phyloP scores from a whole-genome alignment of 2,797 vertebrate genomes.

The Megaceryle alcyon region DNA sequence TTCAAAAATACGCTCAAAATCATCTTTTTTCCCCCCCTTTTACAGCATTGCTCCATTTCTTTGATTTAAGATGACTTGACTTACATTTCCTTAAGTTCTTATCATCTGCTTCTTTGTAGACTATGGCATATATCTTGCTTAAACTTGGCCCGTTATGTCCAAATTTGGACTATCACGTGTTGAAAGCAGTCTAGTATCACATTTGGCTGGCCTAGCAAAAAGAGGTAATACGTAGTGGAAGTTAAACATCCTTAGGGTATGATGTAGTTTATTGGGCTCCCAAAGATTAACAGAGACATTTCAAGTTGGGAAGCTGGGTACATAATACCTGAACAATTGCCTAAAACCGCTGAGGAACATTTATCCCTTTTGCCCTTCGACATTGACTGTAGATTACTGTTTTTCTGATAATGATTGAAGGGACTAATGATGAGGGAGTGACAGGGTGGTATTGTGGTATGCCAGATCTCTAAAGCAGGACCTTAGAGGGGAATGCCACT shows the following conservation, averaged over 20 bases:
- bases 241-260: slow-evolving; percentile 60
- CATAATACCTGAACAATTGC: slow-evolving; percentile 63
- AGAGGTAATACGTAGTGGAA: not conserved
- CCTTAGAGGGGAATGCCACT: not conserved
- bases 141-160: slow-evolving; percentile 60
- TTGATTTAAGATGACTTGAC: slow-evolving; percentile 65
- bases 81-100: slow-evolving; percentile 40
- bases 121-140: slow-evolving; percentile 36
- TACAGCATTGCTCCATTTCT: slow-evolving; percentile 30
- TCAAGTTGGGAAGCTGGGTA: slow-evolving; percentile 57
- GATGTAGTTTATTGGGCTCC: slow-evolving; percentile 50
- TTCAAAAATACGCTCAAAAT: slow-evolving; percentile 32
- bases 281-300: slow-evolving; percentile 54
- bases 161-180: slow-evolving; percentile 9
- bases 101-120: slow-evolving; percentile 33
- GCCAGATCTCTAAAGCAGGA: not conserved
- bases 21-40: not conserved
- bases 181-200: slow-evolving; percentile 36
- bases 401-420: slow-evolving; percentile 20
- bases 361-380: slow-evolving; percentile 34
- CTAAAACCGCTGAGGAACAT: slow-evolving; percentile 46
- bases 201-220: slow-evolving; percentile 3
- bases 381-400: slow-evolving; percentile 1
- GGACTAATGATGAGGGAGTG: fast-evolving
- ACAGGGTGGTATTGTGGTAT: not conserved